Evolutionary conservation across 2,888 invertebrate genomes (phyloP), one percentile per base, ranked within the genome.

Genomic region (Stomorhina lunata): DNA sequence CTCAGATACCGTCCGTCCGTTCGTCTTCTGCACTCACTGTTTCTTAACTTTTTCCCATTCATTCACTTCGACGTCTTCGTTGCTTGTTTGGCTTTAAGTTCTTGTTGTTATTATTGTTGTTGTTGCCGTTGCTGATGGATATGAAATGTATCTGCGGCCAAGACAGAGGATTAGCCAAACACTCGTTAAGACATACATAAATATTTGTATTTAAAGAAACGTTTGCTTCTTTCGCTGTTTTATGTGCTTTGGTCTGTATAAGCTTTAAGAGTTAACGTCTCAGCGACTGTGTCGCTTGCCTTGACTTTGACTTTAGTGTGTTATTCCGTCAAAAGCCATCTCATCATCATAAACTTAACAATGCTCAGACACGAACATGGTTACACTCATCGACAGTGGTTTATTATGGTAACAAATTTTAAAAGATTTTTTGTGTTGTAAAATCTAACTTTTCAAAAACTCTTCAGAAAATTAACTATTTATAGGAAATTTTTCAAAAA

Each of bases 281-380:
- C 77, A 20, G 77, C 63, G 27, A 55, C 81, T 50, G 78, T 20
- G 57, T 57, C 32, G 75, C 22, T 65, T 75, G 71, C 82, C 82
- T 82, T 82, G 82, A 82, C 82, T 82, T 82, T 82, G 82, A 79
- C 82, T 82, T 82, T 71, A 20, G 73, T 53, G n/a, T 82, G 73
- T 71, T 71, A 75, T 75, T 65, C 65, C 66, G 75, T 82, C 82
- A 82, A 79, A 75, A 75, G 71, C 40, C 72, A 82, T 81, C 81
- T 75, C 79, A 75, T 71, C 72, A 81, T 73, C 55, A 45, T n/a
- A 75, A 65, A 65, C 63, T 65, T 65, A 76, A 57, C 37, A 69
- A 76, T 57, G 5, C 43, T 76, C 10, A 48, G 45, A 27, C 20
- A 77, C 61, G 57, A 25, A 43, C n/a, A 53, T 29, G n/a, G n/a